Evolutionary conservation across 1,140 invertebrate species (phyloP).

Genomic region (Bicyclus anynana): DNA sequence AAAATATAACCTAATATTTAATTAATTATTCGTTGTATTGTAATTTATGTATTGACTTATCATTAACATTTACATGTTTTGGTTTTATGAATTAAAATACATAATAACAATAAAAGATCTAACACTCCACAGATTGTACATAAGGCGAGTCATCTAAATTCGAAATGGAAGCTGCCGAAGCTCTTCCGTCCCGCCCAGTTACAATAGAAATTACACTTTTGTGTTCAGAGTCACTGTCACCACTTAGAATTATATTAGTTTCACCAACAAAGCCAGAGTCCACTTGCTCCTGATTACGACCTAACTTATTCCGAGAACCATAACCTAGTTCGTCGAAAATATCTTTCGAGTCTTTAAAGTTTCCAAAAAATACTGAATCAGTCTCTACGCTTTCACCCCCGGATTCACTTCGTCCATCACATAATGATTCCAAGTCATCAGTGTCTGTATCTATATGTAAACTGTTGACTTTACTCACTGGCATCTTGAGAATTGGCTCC

Average conservation of each 20-base stretch:
- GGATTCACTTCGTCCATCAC: conserved; percentile 88
- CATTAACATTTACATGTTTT: not conserved
- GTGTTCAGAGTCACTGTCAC: conserved; percentile 70
- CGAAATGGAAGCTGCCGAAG: conserved; percentile 47
- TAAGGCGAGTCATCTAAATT: conserved; percentile 60
- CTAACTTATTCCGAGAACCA: conserved; percentile 35
- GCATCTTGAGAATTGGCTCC: conserved; percentile 33
- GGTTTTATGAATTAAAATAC: not conserved
- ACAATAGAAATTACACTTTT: conserved; percentile 70
- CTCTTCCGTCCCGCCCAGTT: conserved; percentile 53
- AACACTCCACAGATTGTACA: conserved; percentile 62
- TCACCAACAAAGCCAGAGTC: conserved; percentile 67
- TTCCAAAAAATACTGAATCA: conserved; percentile 88
- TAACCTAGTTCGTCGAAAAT: conserved; percentile 58
- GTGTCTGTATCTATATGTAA: conserved; percentile 66
- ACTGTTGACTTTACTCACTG: conserved; percentile 32
- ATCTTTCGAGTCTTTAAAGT: conserved; percentile 76
- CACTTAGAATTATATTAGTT: conserved; percentile 66
- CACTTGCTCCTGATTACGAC: conserved; percentile 50
- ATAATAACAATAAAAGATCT: conserved; percentile 10
- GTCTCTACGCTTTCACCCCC: conserved; percentile 90
- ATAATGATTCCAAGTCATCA: conserved; percentile 69
- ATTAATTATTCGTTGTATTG: too few species aligned
- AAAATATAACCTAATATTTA: too few species aligned
- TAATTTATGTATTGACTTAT: too few species aligned